These are phyloP conservation scores for Acrobasis suavella DNA, from an alignment of 2,888 invertebrate species.

Conservation along the genomic window DNA sequence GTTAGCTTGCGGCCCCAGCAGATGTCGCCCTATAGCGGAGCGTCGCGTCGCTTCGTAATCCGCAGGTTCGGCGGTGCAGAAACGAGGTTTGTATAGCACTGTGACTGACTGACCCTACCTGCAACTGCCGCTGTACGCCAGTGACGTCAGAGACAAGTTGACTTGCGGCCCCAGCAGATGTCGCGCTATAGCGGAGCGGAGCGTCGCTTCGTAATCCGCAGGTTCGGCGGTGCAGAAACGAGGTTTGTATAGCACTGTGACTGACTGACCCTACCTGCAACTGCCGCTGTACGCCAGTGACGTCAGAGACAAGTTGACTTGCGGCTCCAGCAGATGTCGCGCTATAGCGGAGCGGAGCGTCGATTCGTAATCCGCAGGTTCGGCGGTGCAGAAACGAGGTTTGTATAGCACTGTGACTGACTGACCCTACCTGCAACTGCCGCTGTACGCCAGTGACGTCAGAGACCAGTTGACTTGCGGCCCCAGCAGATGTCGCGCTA, in stretches of 20 bases:
- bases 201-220: constrained; percentile 46
- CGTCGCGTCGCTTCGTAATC: constrained; percentile 55
- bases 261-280: not conserved
- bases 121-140: not conserved
- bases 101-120: too few relatives aligned
- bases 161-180: constrained; percentile 61
- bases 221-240: constrained; percentile 69
- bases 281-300: not conserved
- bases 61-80: constrained; percentile 64
- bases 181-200: constrained; percentile 55
- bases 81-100: too few relatives aligned
- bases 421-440: not conserved
- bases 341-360: constrained; percentile 54
- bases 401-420: too few relatives aligned
- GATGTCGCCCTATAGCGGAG: constrained; percentile 50
- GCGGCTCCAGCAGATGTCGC: constrained; percentile 58
- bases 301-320: constrained; percentile 51
- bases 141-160: constrained; percentile 43
- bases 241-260: too few relatives aligned
- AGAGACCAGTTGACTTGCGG: constrained; percentile 59
- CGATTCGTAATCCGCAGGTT: constrained; percentile 51
- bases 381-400: constrained; percentile 69
- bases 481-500: constrained; percentile 59
- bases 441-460: not conserved
- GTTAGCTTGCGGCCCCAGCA: constrained; percentile 63